A percentile compares a stretch with the other conserved stretches of the same genome.
Evolutionary conservation across 2,113 vertebrate genomes (phyloP).

Genomic region (Corythaixoides concolor): DNA sequence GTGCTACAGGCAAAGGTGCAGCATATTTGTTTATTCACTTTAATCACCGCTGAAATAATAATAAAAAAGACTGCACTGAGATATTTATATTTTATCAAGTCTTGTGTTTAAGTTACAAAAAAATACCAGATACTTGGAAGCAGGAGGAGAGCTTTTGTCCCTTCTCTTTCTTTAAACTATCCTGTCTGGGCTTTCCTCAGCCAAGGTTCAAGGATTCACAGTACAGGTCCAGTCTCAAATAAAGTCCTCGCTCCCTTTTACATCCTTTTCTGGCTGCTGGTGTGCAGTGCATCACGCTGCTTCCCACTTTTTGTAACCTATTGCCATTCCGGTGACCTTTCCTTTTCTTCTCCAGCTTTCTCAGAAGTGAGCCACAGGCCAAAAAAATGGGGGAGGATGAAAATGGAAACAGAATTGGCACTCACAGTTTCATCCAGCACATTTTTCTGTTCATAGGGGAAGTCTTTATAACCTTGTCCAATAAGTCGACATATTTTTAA

Average conservation of each 20-base stretch:
- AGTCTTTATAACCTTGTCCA: conserved; percentile 55
- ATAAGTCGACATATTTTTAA: conserved; percentile 46
- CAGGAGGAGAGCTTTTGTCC: background rate
- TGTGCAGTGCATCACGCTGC: background rate
- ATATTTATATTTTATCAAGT: background rate
- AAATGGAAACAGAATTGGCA: conserved; percentile 21
- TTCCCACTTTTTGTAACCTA: background rate
- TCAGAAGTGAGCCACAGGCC: background rate
- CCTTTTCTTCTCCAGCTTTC: background rate
- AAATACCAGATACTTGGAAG: background rate
- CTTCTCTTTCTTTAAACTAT: background rate
- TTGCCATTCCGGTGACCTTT: conserved; percentile 9
- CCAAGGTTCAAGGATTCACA: background rate
- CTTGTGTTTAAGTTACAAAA: background rate
- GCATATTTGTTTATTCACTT: background rate
- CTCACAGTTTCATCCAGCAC: background rate
- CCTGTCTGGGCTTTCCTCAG: background rate
- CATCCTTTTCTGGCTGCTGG: background rate
- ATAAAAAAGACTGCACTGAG: background rate
- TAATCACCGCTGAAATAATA: background rate
- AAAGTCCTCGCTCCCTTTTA: background rate
- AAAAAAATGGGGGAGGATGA: background rate
- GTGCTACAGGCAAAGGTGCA: background rate
- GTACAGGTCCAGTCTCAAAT: background rate
- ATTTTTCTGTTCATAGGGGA: conserved; percentile 1